Base-by-base conservation (phyloP, 2,888 invertebrate genomes). In the Mactromeris polynyma region DNA sequence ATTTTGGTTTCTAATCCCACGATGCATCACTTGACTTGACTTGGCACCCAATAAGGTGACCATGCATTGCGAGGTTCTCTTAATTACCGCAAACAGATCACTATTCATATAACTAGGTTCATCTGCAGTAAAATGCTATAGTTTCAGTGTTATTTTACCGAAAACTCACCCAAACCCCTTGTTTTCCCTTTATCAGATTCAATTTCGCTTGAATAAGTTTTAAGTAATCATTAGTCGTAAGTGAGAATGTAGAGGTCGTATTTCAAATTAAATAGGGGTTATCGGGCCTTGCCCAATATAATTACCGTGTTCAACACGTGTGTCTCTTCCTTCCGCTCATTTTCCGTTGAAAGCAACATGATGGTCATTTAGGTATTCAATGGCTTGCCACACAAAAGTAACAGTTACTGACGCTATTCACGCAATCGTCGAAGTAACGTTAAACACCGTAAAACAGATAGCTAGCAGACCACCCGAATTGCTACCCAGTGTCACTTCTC, bases 251-350 rank as follows among this genome's bases (percentile, higher is more conserved):
- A 1, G 14, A 36, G 33, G 19, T 73, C 73, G 11, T 73, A 11
- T 73, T 73, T 73, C 73, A 73, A 36, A 36, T 73, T 73, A 73
- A 73, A 73, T 73, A 73, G 73, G 36, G 73, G 73, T 73, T 73
- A 73, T 73, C 31, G 33, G 73, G 73, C 2, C 73, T 73, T 73
- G 46, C 73, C 69, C 73, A 21, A 26, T 73, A 83, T 83, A 83
- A 83, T 83, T 83, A 83, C 40, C 40, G 3, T 40, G 73, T 31
- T 83, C 83, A 69, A 83, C 83, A 83, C 64, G 73, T 83, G 83
- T 40, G 69, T 31, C 33, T 33, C 36, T 73, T 36, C 73, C 31
- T 73, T 73, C 73, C 73, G 73, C 36, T 73, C 26, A 14, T 33
- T 33, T 33, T 73, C 73, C 19, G 73, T 73, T 73, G 73, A 73